Base-by-base conservation (phyloP, 2,888 invertebrate genomes). In the Dryocosmus kuriphilus region DNA sequence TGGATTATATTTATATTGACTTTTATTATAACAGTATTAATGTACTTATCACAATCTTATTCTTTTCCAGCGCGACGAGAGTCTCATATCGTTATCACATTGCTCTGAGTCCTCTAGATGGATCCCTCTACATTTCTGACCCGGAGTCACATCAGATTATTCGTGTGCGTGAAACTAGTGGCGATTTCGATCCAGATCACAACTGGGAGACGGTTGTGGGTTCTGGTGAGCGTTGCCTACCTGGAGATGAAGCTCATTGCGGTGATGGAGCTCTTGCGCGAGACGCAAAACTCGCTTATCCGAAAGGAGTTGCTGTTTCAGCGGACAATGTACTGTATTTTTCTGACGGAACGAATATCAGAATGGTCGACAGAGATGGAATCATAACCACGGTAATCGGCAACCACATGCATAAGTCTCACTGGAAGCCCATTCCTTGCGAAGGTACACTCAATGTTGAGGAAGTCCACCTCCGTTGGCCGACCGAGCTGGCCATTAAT, bases 31-130 rank as follows among this genome's bases (percentile, higher is more conserved):
- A 55, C 46, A 24, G 2, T 61, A 61, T 51, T 7, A 57, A n/a
- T 57, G 4, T 65, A 38, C 30, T 73, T 27, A 55, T 16, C 46
- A n/a, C 41, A n/a, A 30, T 73, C n/a, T 30, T 73, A 30, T 57
- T 75, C 24, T 77, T 81, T 89, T 87, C 0, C 92, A 97, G 98
- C 90, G 97, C 97, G 30, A 97, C 98, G 1, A 94, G 98, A 87
- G 98, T 98, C 0, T 98, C 98, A 0, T 98, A 99, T 92, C 96
- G 98, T 77, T 99, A 99, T 92, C 98, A 98, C 93, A 97, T 99
- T 94, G 98, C 98, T 0, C 93, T 99, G 62, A 98, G 98, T 86
- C 99, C 99, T 0, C 93, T 98, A 19, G 98, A 98, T 90, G 98
- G 98, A 35, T 96, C 96, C 1, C 94, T 99, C 14, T 99, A 98